Evolutionary conservation across 2,888 invertebrate species (phyloP), one percentile per base, ranked within the genome.

Genomic region (Lasioglossum malachurum): DNA sequence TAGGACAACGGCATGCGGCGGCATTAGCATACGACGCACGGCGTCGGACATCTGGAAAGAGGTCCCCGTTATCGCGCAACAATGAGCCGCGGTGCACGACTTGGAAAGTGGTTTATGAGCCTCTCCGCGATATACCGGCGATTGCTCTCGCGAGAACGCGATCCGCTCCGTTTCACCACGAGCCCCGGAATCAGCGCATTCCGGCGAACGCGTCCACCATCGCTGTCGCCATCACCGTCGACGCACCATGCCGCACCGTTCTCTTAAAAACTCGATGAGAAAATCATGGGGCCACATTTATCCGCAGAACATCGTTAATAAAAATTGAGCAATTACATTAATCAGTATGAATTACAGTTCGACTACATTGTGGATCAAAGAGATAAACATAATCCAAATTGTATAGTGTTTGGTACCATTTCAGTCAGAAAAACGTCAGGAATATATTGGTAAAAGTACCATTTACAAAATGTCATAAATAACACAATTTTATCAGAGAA

Each of bases 101-200:
- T 89, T 86, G 83, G 88, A 89, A 88, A 89, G 88, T 89, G 88
- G 88, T 89, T 89, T 89, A 89, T 81, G 86, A 82, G 86, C 74
- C 60, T 46, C 69, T 69, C 75, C 46, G n/a, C 85, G 81, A 86
- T 86, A 83, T 86, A 78, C 71, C 71, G 74, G 27, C 80, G 86
- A 85, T 84, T 75, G 81, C 64, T 23, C 82, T 80, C 88, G 76
- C 75, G 46, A 72, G 53, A 46, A 64, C 73, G 77, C 81, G 87
- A 87, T 83, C 76, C 87, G 87, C 84, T 87, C 72, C 87, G 87
- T 81, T 88, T 87, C 84, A 78, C 87, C 87, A 75, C 77, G 69
- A 87, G 87, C 87, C 81, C 4, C 35, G 87, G 87, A 88, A 87
- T 82, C 69, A 82, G 82, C 87, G 87, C 87, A 88, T 89, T 86